Evolutionary conservation across 2,888 invertebrate genomes (phyloP), one percentile per base, ranked within the genome.

Genomic region (Orchestes rusci): DNA sequence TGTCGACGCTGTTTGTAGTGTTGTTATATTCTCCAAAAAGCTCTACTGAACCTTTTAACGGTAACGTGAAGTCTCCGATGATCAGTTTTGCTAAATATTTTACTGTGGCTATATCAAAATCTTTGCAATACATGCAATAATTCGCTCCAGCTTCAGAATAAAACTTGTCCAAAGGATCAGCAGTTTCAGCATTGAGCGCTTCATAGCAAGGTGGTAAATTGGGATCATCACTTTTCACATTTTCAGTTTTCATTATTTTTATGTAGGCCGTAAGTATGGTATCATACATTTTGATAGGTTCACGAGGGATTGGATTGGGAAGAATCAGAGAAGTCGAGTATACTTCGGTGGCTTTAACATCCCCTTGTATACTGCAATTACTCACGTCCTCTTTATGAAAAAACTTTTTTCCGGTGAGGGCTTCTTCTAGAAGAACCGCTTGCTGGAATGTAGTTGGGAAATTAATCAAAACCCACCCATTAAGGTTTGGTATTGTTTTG

Each of bases 221-320:
- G 29, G 70, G 59, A 46, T 71, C 67, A 68, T 72, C 72, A 52
- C 70, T 46, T 16, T 19, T 65, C 56, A 73, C 70, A 55, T 69
- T 64, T 5, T 68, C 59, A 47, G 68, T 68, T 33, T 67, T 65
- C 56, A 64, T 70, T 2, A 75, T 62, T 53, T 68, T 68, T 17
- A 81, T 70, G 52, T 75, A 81, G 27, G 73, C 71, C 1, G 77
- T 77, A 49, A 80, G 72, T 56, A 73, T 75, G 37, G 76, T 76
- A 53, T 71, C 69, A 56, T 73, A 74, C 10, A 50, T 47, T 15
- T 37, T 37, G 4, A 66, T 65, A 46, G 61, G 65, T 8, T 62
- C 60, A 16, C 53, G 50, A 50, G 62, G 66, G 37, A 67, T 69
- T 3, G 57, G 57, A 60, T 79, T 69, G 3, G 66, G 68, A 4